Percentiles rank a stretch among this genome's conserved stretches.
phyloP scores from a whole-genome alignment of 30 jellyfish, hydroid and myxozoan species.

The Mastigias papua region DNA sequence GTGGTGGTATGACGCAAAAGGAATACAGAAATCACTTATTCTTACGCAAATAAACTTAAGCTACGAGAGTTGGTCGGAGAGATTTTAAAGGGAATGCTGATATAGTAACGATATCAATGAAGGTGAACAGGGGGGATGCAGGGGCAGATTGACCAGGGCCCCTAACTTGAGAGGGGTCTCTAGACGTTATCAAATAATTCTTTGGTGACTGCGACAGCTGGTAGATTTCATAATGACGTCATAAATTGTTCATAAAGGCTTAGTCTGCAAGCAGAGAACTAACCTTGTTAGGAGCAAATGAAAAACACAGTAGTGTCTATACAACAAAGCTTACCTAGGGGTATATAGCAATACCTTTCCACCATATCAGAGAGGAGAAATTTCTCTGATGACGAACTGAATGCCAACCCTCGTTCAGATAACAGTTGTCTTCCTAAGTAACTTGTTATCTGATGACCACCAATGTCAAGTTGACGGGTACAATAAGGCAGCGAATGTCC shows the following conservation, averaged over 20 bases:
- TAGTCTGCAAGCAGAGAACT: no score
- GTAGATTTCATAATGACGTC: no score
- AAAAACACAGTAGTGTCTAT: neutral
- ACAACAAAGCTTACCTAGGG: constrained; percentile 71
- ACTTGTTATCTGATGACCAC: constrained; percentile 88
- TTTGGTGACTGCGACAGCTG: no score
- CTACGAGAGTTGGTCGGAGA: neutral
- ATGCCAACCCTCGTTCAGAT: constrained; percentile 72
- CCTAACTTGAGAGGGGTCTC: no score
- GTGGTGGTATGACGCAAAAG: neutral
- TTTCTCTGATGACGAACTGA: constrained; percentile 91
- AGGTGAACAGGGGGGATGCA: neutral
- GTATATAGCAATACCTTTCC: constrained; percentile 79
- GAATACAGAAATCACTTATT: neutral
- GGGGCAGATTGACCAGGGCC: neutral
- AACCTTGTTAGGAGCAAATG: neutral
- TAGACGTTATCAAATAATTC: no score
- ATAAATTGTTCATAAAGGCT: no score
- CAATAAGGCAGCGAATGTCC: constrained; percentile 87
- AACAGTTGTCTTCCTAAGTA: constrained; percentile 81
- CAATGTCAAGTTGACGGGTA: constrained; percentile 85
- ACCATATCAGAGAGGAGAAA: constrained; percentile 77
- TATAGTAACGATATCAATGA: neutral
- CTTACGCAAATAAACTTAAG: neutral
- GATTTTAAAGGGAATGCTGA: no score